Conservation (phyloP, 1,140 invertebrate species). For the Ruditapes philippinarum region DNA sequence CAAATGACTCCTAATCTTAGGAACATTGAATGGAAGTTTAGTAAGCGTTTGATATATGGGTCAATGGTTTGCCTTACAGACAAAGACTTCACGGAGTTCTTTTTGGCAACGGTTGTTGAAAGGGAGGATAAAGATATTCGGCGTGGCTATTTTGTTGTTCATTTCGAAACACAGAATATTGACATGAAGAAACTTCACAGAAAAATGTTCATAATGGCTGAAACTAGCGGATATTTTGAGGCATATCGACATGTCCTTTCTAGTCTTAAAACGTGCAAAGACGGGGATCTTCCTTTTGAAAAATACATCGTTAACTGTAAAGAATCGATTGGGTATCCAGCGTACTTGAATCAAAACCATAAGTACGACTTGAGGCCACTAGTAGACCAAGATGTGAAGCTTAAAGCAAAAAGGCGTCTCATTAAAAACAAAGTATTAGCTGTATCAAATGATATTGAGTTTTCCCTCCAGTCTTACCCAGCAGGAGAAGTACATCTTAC, state of each 20-base stretch:
- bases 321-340: slow-evolving; percentile 67
- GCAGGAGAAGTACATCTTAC: background rate
- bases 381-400: slow-evolving; percentile 23
- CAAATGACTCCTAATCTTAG: slow-evolving; percentile 68
- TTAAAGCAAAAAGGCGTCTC: background rate
- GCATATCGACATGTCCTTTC: slow-evolving; percentile 87
- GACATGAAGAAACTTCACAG: slow-evolving; percentile 24
- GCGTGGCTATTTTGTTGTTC: slow-evolving; percentile 74
- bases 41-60: slow-evolving; percentile 90
- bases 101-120: slow-evolving; percentile 90
- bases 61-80: slow-evolving; percentile 91
- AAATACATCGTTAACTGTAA: slow-evolving; percentile 78
- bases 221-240: slow-evolving; percentile 87
- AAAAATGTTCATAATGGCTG: slow-evolving; percentile 83
- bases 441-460: slow-evolving; percentile 86
- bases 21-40: slow-evolving; percentile 81
- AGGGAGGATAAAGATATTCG: slow-evolving; percentile 85
- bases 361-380: slow-evolving; percentile 49
- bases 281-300: slow-evolving; percentile 83
- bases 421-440: slow-evolving; percentile 73
- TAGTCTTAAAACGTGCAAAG: slow-evolving; percentile 83
- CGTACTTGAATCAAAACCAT: slow-evolving; percentile 69
- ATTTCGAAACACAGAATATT: slow-evolving; percentile 81
- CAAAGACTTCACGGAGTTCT: slow-evolving; percentile 90
- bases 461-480: background rate